These are phyloP conservation scores for Agrotis clavis DNA, from an alignment of 2,888 invertebrate species.

Conservation along the genomic window DNA sequence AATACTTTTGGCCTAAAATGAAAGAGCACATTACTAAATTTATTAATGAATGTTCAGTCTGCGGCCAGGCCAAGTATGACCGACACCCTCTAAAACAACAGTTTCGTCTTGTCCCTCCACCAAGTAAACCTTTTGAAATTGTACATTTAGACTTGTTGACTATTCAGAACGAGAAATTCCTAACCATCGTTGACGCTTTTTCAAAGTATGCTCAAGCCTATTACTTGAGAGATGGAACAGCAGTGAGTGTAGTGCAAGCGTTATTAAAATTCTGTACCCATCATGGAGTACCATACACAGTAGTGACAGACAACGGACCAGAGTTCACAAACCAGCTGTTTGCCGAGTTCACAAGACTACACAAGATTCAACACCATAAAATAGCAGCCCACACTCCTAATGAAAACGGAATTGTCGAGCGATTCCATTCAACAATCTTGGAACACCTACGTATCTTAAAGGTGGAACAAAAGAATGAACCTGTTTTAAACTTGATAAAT, in stretches of 20 bases:
- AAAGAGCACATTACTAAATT: constrained; percentile 2
- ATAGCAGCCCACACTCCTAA: too few species aligned
- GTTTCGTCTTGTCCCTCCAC: constrained; percentile 13
- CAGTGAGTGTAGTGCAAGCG: constrained; percentile 11
- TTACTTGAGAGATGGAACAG: constrained; percentile 11
- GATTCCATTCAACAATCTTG: too few species aligned
- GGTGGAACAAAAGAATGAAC: too few species aligned
- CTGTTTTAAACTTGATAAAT: too few species aligned
- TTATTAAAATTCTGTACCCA: not conserved
- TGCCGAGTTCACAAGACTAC: too few species aligned
- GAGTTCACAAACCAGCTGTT: too few species aligned
- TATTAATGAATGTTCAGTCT: constrained; percentile 5
- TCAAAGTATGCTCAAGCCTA: constrained; percentile 23
- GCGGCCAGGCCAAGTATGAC: constrained; percentile 17
- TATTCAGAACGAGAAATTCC: constrained; percentile 16
- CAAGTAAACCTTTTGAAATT: constrained; percentile 12
- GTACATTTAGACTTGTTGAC: constrained; percentile 25
- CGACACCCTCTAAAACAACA: constrained; percentile 16
- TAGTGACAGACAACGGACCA: too few species aligned
- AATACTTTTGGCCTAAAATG: constrained; percentile 23
- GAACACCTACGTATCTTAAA: too few species aligned
- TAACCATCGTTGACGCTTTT: constrained; percentile 22
- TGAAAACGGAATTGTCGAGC: too few species aligned
- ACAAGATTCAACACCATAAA: too few species aligned
- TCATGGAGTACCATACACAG: too few species aligned